These are phyloP conservation scores for Camponotus fellah DNA, from an alignment of 2,888 invertebrate species.

Conservation along the genomic window DNA sequence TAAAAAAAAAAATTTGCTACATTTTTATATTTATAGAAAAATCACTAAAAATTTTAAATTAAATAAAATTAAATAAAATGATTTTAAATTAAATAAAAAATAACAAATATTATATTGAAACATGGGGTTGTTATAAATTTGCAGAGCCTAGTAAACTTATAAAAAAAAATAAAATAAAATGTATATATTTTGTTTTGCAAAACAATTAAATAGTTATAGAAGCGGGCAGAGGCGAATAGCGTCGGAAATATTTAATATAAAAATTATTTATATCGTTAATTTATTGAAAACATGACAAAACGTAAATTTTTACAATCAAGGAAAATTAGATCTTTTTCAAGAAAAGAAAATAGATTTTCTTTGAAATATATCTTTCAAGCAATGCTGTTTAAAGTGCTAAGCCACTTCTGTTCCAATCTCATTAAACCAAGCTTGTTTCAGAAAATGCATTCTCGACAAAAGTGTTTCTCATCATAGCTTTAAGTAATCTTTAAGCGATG, in stretches of 20 bases:
- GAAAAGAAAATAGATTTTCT: background rate
- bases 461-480: background rate
- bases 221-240: background rate
- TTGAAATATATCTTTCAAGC: constrained; percentile 9
- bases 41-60: too few relatives aligned
- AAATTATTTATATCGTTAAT: background rate
- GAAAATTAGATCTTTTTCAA: background rate
- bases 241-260: background rate
- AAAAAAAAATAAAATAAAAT: background rate
- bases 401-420: background rate
- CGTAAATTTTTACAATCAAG: background rate
- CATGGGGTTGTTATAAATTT: too few relatives aligned
- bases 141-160: background rate
- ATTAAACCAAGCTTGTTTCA: constrained; percentile 16
- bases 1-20: too few relatives aligned
- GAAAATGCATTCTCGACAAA: constrained; percentile 19
- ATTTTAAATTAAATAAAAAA: too few relatives aligned
- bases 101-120: too few relatives aligned
- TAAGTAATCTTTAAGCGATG: constrained; percentile 21
- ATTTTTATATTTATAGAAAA: too few relatives aligned
- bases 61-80: too few relatives aligned
- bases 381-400: constrained; percentile 23
- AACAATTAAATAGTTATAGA: too few relatives aligned
- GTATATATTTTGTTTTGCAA: background rate
- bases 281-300: background rate